phyloP scores from a whole-genome alignment of 2,113 vertebrate species.

The Podarcis cretensis region DNA sequence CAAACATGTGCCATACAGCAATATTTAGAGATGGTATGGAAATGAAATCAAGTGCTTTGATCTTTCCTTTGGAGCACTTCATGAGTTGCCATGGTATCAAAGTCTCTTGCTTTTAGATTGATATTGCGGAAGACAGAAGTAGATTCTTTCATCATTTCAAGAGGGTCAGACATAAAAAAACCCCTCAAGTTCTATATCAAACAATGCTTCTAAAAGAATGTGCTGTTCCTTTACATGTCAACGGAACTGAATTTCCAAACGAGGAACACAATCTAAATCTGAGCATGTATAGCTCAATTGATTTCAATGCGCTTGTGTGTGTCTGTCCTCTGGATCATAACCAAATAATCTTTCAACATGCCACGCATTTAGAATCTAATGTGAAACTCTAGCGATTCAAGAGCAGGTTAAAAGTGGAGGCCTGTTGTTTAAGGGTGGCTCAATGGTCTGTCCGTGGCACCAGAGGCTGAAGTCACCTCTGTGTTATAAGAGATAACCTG shows the following conservation, averaged over 20 bases:
- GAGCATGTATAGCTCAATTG: neutral
- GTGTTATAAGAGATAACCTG: neutral
- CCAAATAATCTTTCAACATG: neutral
- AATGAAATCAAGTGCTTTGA: slow-evolving; percentile 57
- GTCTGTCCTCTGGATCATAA: neutral
- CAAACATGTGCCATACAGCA: slow-evolving; percentile 25
- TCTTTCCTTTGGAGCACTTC: slow-evolving; percentile 60
- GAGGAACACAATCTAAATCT: neutral
- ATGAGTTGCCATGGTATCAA: slow-evolving; percentile 57
- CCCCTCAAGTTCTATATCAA: slow-evolving; percentile 45
- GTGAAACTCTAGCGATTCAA: neutral
- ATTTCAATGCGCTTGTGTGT: neutral
- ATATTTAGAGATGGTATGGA: slow-evolving; percentile 47
- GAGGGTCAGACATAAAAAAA: slow-evolving; percentile 28
- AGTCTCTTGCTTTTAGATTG: slow-evolving; percentile 39
- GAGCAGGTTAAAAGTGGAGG: too few species aligned
- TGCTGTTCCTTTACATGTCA: slow-evolving; percentile 31
- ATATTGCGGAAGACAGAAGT: slow-evolving; percentile 46
- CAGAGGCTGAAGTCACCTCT: too few species aligned
- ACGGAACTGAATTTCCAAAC: rapidly evolving
- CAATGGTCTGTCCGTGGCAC: too few species aligned
- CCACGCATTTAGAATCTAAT: neutral
- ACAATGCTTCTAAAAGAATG: slow-evolving; percentile 33
- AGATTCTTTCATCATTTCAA: neutral
- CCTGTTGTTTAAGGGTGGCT: too few species aligned